These are phyloP conservation scores for Clarias magur DNA, from an alignment of 2,113 vertebrate genomes.

Conservation along the genomic window DNA sequence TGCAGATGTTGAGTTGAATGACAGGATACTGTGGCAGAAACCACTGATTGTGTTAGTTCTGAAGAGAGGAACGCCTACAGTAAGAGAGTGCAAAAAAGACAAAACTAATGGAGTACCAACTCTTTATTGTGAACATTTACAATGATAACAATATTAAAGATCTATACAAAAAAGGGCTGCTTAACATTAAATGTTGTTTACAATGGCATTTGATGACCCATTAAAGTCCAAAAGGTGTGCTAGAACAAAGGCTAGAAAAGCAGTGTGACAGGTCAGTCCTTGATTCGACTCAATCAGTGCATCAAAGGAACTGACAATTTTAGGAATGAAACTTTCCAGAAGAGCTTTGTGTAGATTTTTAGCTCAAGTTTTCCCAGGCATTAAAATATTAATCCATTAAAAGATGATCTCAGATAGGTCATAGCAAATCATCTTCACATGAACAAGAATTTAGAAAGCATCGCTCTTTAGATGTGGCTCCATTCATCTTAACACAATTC, in stretches of 20 bases:
- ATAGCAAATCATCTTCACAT: background rate
- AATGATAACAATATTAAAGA: conserved; percentile 7
- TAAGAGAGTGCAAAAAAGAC: background rate
- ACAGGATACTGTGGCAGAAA: background rate
- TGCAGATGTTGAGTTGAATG: background rate
- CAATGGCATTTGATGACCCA: background rate
- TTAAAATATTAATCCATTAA: background rate
- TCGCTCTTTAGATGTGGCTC: conserved; percentile 32
- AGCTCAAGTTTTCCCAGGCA: background rate
- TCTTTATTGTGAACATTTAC: background rate
- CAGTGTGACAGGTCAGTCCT: background rate
- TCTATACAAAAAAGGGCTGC: background rate
- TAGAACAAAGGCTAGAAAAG: background rate
- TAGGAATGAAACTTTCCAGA: background rate
- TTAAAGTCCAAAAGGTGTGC: background rate
- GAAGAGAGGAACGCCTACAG: background rate
- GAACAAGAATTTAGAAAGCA: conserved; percentile 18
- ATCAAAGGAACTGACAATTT: background rate
- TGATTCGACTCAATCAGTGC: conserved; percentile 30
- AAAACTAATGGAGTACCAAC: background rate
- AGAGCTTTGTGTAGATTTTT: conserved; percentile 24
- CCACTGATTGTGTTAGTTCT: background rate
- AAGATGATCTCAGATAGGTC: background rate
- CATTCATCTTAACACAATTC: conserved; percentile 17
- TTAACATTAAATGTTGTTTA: background rate